A percentile compares a stretch with the other conserved stretches of the same genome.
These are phyloP conservation scores for Noctua fimbriata DNA, from an alignment of 2,888 invertebrate species.

Conservation along the genomic window DNA sequence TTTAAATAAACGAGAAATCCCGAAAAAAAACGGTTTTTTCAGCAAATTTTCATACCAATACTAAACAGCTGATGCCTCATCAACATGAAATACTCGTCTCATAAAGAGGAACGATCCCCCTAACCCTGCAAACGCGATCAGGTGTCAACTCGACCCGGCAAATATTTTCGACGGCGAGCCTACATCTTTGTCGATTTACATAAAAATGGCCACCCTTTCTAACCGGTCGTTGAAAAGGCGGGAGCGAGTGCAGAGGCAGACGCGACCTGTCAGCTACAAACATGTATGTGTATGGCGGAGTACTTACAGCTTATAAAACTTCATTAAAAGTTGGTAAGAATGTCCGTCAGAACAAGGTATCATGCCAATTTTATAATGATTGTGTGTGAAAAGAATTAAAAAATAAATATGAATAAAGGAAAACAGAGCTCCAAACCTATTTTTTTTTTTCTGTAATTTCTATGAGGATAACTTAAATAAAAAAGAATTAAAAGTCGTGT, in stretches of 20 bases:
- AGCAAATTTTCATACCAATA: constrained; percentile 36
- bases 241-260: not conserved
- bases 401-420: too few species aligned
- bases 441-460: too few species aligned
- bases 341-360: too few species aligned
- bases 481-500: too few species aligned
- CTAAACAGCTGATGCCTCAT: constrained; percentile 50
- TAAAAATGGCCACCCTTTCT: constrained; percentile 66
- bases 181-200: constrained; percentile 69
- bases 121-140: constrained; percentile 63
- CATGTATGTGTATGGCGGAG: not conserved
- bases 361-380: too few species aligned
- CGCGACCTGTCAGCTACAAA: not conserved
- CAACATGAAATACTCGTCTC: constrained; percentile 60
- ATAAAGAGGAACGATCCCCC: constrained; percentile 37
- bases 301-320: not conserved
- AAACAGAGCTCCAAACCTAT: too few species aligned
- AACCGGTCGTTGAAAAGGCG: constrained; percentile 12
- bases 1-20: not conserved
- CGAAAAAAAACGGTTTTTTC: not conserved
- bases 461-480: too few species aligned
- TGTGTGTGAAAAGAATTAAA: too few species aligned
- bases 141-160: constrained; percentile 61
- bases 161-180: constrained; percentile 55
- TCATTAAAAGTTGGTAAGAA: not conserved